phyloP scores from a whole-genome alignment of 2,888 invertebrate species.

The Monoplex corrugatus region DNA sequence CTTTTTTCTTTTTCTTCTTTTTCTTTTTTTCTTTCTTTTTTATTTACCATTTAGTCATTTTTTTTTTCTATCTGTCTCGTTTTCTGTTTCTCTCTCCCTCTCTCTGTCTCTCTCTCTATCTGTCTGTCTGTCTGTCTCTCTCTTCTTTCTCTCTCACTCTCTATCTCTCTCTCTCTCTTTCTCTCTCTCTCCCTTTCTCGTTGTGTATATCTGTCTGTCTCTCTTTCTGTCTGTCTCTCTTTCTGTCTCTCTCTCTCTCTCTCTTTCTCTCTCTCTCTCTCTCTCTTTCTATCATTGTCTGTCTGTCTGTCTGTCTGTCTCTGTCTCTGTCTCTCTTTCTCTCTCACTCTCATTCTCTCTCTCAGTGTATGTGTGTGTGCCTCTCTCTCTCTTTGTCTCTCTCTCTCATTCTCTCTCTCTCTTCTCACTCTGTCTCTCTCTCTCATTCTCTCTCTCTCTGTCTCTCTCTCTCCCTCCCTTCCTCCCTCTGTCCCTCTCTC shows the following conservation, averaged over 20 bases:
- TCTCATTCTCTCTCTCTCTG: neutral
- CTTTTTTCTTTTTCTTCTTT: slow-evolving; percentile 22
- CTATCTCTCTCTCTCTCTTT: neutral
- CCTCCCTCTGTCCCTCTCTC: too few relatives aligned
- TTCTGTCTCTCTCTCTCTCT: neutral
- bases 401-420: neutral
- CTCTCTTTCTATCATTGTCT: neutral
- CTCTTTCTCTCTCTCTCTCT: slow-evolving; percentile 1
- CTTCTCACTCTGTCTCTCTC: neutral
- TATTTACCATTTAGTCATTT: neutral
- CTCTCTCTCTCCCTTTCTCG: neutral
- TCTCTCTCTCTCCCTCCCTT: neutral
- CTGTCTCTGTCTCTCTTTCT: neutral
- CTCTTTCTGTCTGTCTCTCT: neutral
- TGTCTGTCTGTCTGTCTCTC: slow-evolving; percentile 25
- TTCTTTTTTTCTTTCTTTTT: slow-evolving; percentile 31
- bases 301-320: neutral
- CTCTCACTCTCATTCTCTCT: neutral
- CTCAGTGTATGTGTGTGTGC: too few relatives aligned
- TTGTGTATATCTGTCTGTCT: neutral
- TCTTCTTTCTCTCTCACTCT: neutral
- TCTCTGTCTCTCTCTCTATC: slow-evolving; percentile 35
- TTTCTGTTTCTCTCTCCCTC: neutral
- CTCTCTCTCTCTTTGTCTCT: neutral
- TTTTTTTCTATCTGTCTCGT: neutral